Evolutionary conservation across 2,888 invertebrate genomes (phyloP).

Genomic region (Cactoblastis cactorum): DNA sequence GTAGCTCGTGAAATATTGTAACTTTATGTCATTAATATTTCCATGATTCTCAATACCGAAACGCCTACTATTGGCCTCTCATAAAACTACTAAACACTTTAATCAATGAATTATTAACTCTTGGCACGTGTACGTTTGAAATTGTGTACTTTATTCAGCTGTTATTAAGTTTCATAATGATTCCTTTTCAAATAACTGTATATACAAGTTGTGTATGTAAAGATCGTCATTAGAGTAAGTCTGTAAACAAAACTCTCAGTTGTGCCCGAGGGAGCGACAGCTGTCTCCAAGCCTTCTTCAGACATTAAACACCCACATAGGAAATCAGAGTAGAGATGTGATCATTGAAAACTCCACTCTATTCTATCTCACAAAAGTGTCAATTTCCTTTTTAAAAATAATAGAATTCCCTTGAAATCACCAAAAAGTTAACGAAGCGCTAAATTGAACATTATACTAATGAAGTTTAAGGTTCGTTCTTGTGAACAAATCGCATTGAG

Average conservation of each 20-base stretch:
- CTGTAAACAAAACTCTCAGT: slow-evolving; percentile 71
- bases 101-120: too few species aligned
- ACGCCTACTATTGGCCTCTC: too few species aligned
- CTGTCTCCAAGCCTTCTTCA: slow-evolving; percentile 68
- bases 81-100: too few species aligned
- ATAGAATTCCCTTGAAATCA: slow-evolving; percentile 22
- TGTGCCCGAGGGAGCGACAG: slow-evolving; percentile 67
- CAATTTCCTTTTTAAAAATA: too few species aligned
- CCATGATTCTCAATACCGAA: too few species aligned
- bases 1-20: too few species aligned
- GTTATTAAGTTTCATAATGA: background rate
- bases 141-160: background rate
- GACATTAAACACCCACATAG: slow-evolving; percentile 70
- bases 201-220: slow-evolving; percentile 23
- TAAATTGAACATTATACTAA: slow-evolving; percentile 34
- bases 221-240: slow-evolving; percentile 63
- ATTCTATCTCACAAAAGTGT: too few species aligned
- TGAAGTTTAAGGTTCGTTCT: slow-evolving; percentile 32
- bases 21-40: too few species aligned
- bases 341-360: slow-evolving; percentile 33
- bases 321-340: slow-evolving; percentile 33
- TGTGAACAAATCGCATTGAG: slow-evolving; percentile 52
- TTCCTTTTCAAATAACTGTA: background rate
- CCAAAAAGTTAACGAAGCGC: slow-evolving; percentile 23
- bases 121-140: background rate